Conservation (phyloP, 2,113 vertebrate genomes). For the Erythrocercus mccallii region DNA sequence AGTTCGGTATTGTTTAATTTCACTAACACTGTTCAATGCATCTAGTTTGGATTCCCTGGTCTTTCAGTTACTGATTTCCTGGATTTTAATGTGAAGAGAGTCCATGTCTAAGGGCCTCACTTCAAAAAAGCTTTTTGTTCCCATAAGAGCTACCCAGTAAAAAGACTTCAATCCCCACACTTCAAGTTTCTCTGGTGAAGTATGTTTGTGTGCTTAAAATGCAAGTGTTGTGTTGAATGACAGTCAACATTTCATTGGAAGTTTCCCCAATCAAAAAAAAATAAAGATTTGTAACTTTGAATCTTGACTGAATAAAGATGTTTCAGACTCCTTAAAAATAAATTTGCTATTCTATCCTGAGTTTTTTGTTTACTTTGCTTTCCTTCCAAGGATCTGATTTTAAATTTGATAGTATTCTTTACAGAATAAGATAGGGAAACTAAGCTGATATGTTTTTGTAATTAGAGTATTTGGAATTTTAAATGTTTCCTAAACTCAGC, state of each 20-base stretch:
- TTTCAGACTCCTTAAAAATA: not conserved
- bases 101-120: not conserved
- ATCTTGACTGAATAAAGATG: not conserved
- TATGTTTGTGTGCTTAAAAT: not conserved
- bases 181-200: not conserved
- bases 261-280: not conserved
- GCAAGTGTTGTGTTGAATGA: not conserved
- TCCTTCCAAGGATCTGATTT: not conserved
- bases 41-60: not conserved
- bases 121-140: not conserved
- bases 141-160: not conserved
- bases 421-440: not conserved
- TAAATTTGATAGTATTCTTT: not conserved
- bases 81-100: not conserved
- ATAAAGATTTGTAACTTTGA: not conserved
- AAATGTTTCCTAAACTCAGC: not conserved
- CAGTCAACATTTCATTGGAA: not conserved
- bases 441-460: not conserved
- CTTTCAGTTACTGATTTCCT: not conserved
- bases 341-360: not conserved
- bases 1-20: not conserved
- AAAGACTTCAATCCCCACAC: not conserved
- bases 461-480: not conserved
- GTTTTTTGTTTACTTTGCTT: not conserved
- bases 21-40: not conserved